These are phyloP conservation scores for Eubasilissa splendida DNA, from an alignment of 2,888 invertebrate genomes.

Conservation along the genomic window DNA sequence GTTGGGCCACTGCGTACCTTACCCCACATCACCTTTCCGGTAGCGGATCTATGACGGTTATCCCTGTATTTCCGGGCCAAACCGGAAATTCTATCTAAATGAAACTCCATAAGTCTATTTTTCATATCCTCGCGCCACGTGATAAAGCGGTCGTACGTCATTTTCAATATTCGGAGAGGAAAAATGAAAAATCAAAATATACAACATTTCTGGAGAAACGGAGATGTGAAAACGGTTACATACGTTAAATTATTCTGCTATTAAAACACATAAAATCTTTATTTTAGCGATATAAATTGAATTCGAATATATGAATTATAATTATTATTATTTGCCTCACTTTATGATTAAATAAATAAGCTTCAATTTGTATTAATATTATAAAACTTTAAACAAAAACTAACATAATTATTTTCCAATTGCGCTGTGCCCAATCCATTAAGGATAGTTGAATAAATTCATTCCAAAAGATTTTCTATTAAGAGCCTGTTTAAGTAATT, in stretches of 20 bases:
- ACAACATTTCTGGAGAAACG: no score
- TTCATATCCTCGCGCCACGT: neutral
- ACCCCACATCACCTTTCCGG: neutral
- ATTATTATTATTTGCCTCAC: no score
- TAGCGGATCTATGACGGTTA: slow-evolving; percentile 20
- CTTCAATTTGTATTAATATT: no score
- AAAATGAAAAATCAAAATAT: no score
- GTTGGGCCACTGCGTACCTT: neutral
- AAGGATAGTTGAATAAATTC: slow-evolving; percentile 10
- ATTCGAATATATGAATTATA: no score
- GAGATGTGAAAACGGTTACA: no score
- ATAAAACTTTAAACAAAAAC: no score
- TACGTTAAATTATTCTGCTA: no score
- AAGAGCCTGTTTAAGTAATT: slow-evolving; percentile 20
- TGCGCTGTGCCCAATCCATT: neutral
- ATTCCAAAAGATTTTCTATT: slow-evolving; percentile 22
- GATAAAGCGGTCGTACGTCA: neutral
- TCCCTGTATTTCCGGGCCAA: neutral
- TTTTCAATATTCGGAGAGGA: neutral
- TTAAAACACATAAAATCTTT: no score
- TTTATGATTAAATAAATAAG: no score
- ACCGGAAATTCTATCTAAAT: slow-evolving; percentile 24
- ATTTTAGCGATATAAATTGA: no score
- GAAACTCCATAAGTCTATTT: slow-evolving; percentile 29
- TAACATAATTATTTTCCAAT: neutral